Base-by-base conservation (phyloP, 2,797 vertebrate genomes). In the Girardinus metallicus region DNA sequence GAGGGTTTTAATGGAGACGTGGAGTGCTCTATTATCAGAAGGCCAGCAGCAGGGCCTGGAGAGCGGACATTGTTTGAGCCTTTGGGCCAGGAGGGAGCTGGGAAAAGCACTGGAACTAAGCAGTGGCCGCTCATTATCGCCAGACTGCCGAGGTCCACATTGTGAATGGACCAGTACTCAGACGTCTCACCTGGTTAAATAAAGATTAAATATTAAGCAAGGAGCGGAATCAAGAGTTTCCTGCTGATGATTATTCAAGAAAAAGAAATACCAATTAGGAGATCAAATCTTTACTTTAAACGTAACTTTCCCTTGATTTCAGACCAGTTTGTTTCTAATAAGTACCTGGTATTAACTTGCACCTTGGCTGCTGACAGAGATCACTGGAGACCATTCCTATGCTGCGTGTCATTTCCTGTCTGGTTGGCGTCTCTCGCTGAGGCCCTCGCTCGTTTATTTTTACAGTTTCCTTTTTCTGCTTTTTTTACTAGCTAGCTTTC, bases 351-450 rank as follows among this genome's bases (percentile, higher is more conserved):
- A 79, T 87, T 89, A 91, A 86, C 90, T 87, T 77, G 90, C 26
- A 87, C 66, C 10, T 77, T 43, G 2, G 70, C 90, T 92, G 93
- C 89, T 92, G 89, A 91, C 88, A 91, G 81, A 89, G 79, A 79
- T 91, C 90, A 79, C 76, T 70, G 77, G 88, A 94, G 93, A 90
- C 91, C 94, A 91, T 96, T 96, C 95, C 94, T 94, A 91, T 93
- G 89, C 89, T n/a, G 86, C 90, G 83, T 95, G 95, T 95, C 94
- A 95, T 95, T 96, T 96, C 95, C 96, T 95, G 95, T 96, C 94
- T 95, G 88, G 89, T 91, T 92, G 93, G 88, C 86, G 86, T 92
- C 89, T 89, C 91, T 88, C 72, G 86, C 86, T 85, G 90, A 94
- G 94, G 91, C 93, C 88, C 90, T 92, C 78, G 92, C 94, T 96